These are phyloP conservation scores for Campoletis raptor DNA, from an alignment of 2,888 invertebrate genomes.

Conservation along the genomic window DNA sequence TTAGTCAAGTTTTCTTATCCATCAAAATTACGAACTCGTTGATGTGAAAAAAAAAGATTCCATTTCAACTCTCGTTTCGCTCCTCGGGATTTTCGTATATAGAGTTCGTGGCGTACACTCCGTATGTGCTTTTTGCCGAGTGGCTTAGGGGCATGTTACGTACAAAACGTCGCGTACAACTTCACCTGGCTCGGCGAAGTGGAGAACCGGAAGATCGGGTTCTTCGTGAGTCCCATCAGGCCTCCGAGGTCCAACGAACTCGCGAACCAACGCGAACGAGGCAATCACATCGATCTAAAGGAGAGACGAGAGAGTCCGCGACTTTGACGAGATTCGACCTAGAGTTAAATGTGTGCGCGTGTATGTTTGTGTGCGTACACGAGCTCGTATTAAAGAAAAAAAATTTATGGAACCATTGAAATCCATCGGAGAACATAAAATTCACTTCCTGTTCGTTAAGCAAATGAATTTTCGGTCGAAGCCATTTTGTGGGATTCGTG, in stretches of 20 bases:
- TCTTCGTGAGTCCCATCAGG: slow-evolving; percentile 72
- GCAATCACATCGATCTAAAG: slow-evolving; percentile 54
- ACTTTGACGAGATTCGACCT: slow-evolving; percentile 50
- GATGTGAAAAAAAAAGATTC: background rate
- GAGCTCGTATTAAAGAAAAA: background rate
- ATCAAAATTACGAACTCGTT: background rate
- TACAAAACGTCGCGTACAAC: slow-evolving; percentile 62
- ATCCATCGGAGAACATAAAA: background rate
- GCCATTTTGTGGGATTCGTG: background rate
- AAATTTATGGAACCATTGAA: background rate
- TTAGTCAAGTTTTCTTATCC: background rate
- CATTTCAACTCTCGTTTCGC: slow-evolving; percentile 7
- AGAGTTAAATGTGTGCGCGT: background rate
- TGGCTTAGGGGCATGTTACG: slow-evolving; percentile 38
- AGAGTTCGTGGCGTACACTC: slow-evolving; percentile 25
- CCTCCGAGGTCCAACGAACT: slow-evolving; percentile 59
- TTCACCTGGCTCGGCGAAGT: slow-evolving; percentile 62
- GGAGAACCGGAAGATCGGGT: slow-evolving; percentile 79
- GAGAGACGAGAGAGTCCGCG: slow-evolving; percentile 29
- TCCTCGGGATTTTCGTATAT: slow-evolving; percentile 43
- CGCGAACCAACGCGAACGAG: slow-evolving; percentile 55
- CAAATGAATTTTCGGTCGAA: background rate
- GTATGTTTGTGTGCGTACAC: background rate
- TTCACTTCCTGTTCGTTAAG: slow-evolving; percentile 10
- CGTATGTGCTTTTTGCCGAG: slow-evolving; percentile 7